A percentile compares a stretch with the other conserved stretches of the same genome.
Evolutionary conservation across 2,113 vertebrate species (phyloP).

Genomic region (Mirounga angustirostris): DNA sequence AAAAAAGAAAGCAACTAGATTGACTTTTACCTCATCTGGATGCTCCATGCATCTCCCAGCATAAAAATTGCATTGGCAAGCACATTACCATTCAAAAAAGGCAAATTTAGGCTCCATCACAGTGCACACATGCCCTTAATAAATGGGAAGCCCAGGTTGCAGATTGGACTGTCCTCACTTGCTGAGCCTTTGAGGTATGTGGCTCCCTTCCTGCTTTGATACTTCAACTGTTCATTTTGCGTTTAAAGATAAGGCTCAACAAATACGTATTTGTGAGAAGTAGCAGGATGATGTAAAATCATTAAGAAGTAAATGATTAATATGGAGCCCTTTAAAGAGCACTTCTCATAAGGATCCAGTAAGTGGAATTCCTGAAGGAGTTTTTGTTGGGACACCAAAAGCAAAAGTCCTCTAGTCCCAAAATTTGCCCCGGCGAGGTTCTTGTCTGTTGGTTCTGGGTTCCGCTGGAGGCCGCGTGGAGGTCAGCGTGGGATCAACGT

Average conservation of each 20-base stretch:
- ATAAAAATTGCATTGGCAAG: background rate
- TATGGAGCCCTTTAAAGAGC: background rate
- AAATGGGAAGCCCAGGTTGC: background rate
- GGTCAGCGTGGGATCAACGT: too few relatives aligned
- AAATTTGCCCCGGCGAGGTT: background rate
- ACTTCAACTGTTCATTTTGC: background rate
- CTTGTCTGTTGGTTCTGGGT: background rate
- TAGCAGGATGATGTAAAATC: background rate
- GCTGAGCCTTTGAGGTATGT: background rate
- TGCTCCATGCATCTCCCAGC: background rate
- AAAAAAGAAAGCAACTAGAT: background rate
- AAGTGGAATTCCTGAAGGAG: background rate
- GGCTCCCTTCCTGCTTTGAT: background rate
- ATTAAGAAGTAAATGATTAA: conserved; percentile 17
- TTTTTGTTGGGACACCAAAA: background rate
- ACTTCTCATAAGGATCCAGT: background rate
- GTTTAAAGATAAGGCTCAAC: conserved; percentile 13
- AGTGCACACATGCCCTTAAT: background rate
- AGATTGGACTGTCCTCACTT: background rate
- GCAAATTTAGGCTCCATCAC: background rate
- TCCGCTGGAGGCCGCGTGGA: background rate
- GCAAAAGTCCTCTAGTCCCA: background rate
- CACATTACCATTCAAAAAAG: background rate
- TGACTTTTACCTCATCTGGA: background rate
- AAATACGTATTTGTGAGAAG: background rate